A percentile compares a stretch with the other conserved stretches of the same genome.
These are phyloP conservation scores for Parus major DNA, from an alignment of 2,113 vertebrate species.

Conservation along the genomic window DNA sequence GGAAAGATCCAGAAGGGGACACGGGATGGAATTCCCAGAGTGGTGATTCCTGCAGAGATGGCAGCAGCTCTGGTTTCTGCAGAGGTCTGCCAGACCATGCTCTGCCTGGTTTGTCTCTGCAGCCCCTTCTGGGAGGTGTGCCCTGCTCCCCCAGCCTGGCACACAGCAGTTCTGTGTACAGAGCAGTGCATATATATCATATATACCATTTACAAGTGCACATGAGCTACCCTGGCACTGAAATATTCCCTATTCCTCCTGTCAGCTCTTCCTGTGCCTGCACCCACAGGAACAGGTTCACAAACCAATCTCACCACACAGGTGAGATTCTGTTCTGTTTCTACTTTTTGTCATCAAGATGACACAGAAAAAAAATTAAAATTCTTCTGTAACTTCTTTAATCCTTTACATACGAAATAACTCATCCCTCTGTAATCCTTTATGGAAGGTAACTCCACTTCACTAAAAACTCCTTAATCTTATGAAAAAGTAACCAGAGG, in stretches of 20 bases:
- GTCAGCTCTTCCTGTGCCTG: not conserved
- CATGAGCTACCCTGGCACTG: not conserved
- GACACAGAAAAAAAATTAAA: not conserved
- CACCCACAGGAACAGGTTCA: not conserved
- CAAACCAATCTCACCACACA: not conserved
- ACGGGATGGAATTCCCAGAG: not conserved
- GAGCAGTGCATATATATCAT: not conserved
- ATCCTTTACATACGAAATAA: not conserved
- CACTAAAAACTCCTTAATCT: not conserved
- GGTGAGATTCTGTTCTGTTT: not conserved
- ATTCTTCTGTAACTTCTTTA: not conserved
- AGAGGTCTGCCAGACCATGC: not conserved
- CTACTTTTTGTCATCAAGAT: not conserved
- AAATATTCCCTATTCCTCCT: not conserved
- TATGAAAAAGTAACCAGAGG: not conserved
- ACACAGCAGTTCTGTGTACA: not conserved
- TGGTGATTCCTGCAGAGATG: not conserved
- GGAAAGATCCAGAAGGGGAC: not conserved
- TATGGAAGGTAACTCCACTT: not conserved
- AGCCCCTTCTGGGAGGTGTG: not conserved
- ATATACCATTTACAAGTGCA: conserved; percentile 31
- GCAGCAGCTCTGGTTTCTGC: not conserved
- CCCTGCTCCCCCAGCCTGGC: not conserved
- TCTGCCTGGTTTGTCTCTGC: not conserved
- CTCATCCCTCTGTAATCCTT: not conserved